Conservation (phyloP, 2,888 invertebrate species). For the Caenorhabditis angaria region DNA sequence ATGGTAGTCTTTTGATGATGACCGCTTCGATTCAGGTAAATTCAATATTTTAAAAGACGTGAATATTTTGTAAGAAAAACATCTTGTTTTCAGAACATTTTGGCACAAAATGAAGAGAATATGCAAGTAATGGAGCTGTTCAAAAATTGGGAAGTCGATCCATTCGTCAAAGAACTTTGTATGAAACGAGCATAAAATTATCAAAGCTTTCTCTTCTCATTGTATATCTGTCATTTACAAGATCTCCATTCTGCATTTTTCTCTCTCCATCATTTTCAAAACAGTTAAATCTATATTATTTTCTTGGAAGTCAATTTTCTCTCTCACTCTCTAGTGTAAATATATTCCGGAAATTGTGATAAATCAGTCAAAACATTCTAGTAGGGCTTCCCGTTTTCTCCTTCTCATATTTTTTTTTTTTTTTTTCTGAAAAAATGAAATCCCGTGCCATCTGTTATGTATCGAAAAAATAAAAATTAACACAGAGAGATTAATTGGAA, state of each 20-base stretch:
- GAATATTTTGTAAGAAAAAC: not conserved
- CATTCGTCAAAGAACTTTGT: slow-evolving; percentile 60
- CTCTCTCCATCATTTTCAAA: slow-evolving; percentile 7
- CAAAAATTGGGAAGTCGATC: slow-evolving; percentile 65
- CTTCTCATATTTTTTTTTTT: not conserved
- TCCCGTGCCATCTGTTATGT: not conserved
- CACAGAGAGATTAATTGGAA: not conserved
- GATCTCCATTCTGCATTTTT: not conserved
- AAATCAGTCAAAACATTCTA: slow-evolving; percentile 19
- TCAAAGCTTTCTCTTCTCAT: not conserved
- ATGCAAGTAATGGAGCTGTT: slow-evolving; percentile 72
- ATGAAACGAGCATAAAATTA: slow-evolving; percentile 45
- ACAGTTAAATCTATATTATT: not conserved
- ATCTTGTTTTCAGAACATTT: slow-evolving; percentile 64
- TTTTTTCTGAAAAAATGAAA: not conserved
- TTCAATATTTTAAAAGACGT: not conserved
- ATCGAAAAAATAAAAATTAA: not conserved
- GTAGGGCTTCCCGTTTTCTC: slow-evolving; percentile 9
- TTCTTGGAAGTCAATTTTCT: not conserved
- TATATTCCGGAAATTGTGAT: slow-evolving; percentile 19
- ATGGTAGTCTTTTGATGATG: slow-evolving; percentile 64
- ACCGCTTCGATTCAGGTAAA: slow-evolving; percentile 61
- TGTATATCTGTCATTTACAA: slow-evolving; percentile 9
- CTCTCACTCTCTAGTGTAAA: not conserved
- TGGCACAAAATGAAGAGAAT: slow-evolving; percentile 71